Evolutionary conservation across 2,888 invertebrate genomes (phyloP), one percentile per base, ranked within the genome.

Genomic region (Ernsta delagoae): DNA sequence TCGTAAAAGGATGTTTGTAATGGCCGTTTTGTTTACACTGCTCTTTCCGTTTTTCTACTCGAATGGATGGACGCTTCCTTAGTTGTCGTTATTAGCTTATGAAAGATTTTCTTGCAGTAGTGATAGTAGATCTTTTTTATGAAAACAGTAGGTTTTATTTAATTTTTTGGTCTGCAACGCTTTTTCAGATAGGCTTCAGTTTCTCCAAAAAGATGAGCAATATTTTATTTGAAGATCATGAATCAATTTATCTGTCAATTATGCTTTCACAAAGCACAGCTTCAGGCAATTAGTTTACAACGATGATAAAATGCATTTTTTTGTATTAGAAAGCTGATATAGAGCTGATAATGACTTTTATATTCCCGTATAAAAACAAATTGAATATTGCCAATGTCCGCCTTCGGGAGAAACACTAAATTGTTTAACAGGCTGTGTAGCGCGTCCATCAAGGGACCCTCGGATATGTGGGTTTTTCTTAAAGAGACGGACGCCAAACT

Each of bases 1-100:
- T 85, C 82, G 79, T 76, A 80, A 85, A 86, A 82, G 82, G 80
- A 83, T 82, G 81, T 84, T 82, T 79, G 80, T 86, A 84, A 84
- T 83, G 81, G 83, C 81, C 78, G 79, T 83, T 81, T 84, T 84
- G 81, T 82, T 86, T 83, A 82, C 80, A 77, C 72, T 78, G 76
- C 75, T 78, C 78, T 78, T 77, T 76, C 70, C 70, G 63, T 72
- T 73, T 69, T 69, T 71, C 65, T 72, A 61, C 72, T 77, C 77
- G 74, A 68, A 73, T 71, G 74, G 72, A 72, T 63, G 62, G 9
- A 56, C 54, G 5, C 43, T 60, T 61, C 62, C 62, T 62, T 57
- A 45, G 5, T 3, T 67, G 61, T 36, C 57, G 48, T 68, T 68
- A 68, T 68, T 57, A 68, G 68, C 48, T 68, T 62, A 62, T 50